Evolutionary conservation across 2,888 invertebrate species (phyloP), one percentile per base, ranked within the genome.

Genomic region (Drosophila mettleri): DNA sequence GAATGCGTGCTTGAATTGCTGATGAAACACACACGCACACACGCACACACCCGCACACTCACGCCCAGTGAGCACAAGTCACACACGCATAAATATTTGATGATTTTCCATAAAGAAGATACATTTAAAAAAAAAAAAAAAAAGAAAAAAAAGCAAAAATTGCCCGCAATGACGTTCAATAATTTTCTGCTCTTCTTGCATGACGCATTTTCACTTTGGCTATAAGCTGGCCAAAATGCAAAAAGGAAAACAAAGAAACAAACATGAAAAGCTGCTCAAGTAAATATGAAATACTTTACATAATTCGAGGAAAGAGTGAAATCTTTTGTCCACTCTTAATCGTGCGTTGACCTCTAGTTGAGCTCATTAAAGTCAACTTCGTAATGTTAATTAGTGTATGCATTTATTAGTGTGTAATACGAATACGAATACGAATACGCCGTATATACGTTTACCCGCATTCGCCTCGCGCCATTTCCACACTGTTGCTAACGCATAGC

Each of bases 1-100:
- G 67, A 68, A 78, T 75, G 69, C 84, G 81, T 78, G 75, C 86
- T 77, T 77, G 70, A 82, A 79, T 85, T 65, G 64, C 68, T 77
- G 69, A 87, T 82, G 70, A 74, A 82, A 53, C 55, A 49, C 33
- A 58, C 66, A 29, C 67, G 55, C 36, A 36, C 34, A 51, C 6
- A 16, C 57, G 39, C 61, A 59, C 60, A 60, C 48, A 38, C 61
- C 9, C 41, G 16, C 16, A n/a, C 10, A 14, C 22, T 6, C 9
- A 16, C 57, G 49, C 61, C 55, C 64, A 61, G 45, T 10, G 29
- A 8, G 46, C 18, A 29, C 46, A 18, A 46, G 29, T 27, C 49
- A 49, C 49, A 33, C 48, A 53, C 61, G 65, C 65, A 62, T 67
- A 69, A 81, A 85, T 78, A 86, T 72, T 85, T 76, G 57, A 82